Conservation (phyloP, 2,888 invertebrate species). For the Scaptomyza parva region DNA sequence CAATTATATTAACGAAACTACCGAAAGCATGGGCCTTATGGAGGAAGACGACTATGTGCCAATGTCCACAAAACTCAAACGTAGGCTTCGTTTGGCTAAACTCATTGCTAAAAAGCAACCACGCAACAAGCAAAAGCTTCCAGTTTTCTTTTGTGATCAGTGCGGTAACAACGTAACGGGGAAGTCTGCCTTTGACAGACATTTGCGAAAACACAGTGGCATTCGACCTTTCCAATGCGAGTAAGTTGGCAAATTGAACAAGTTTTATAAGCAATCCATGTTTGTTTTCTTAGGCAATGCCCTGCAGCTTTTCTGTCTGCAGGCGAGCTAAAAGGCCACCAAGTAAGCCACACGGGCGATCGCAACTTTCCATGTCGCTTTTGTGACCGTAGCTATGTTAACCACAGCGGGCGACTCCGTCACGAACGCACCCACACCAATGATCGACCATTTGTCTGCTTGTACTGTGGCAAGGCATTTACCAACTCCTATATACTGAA, state of each 20-base stretch:
- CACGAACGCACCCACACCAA: conserved; percentile 81
- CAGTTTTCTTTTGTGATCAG: conserved; percentile 79
- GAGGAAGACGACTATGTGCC: conserved; percentile 12
- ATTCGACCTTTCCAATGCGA: conserved; percentile 81
- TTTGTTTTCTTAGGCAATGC: conserved; percentile 64
- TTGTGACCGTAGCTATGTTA: conserved; percentile 76
- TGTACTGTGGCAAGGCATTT: conserved; percentile 76
- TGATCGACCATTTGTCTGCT: conserved; percentile 76
- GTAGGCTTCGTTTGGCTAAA: conserved; percentile 14
- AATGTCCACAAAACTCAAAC: conserved; percentile 17
- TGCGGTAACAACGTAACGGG: conserved; percentile 78
- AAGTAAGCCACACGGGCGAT: conserved; percentile 79
- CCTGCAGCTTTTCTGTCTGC: conserved; percentile 78
- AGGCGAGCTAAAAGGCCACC: conserved; percentile 78
- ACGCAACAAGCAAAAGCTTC: conserved; percentile 47
- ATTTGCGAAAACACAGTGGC: conserved; percentile 80
- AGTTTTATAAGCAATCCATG: not conserved
- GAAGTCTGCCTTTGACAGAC: conserved; percentile 75
- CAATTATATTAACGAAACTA: conserved; percentile 15
- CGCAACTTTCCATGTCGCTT: conserved; percentile 76
- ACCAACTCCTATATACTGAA: conserved; percentile 81
- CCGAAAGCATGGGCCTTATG: not conserved
- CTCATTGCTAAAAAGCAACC: conserved; percentile 18
- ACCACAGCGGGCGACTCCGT: conserved; percentile 76
- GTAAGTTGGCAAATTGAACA: conserved; percentile 49